Percentiles rank a stretch among this genome's conserved stretches.
These are phyloP conservation scores for Xerus inauris DNA, from an alignment of 2,113 vertebrate species.

Conservation along the genomic window DNA sequence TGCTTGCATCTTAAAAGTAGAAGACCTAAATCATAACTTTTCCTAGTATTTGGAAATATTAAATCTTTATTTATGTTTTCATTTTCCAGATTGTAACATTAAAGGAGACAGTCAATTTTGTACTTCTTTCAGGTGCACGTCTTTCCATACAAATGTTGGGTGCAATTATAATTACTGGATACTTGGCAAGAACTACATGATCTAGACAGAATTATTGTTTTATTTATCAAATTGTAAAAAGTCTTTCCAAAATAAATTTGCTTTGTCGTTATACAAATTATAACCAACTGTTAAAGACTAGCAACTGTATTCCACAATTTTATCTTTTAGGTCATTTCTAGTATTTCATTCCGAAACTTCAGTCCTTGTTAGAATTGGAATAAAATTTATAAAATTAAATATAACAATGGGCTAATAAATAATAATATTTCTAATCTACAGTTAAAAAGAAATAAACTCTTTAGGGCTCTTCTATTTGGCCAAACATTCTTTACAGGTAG, in stretches of 20 bases:
- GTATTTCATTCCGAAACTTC: slow-evolving; percentile 45
- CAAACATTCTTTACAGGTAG: slow-evolving; percentile 4
- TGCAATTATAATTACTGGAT: slow-evolving; percentile 49
- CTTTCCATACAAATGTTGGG: not conserved
- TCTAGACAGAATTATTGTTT: slow-evolving; percentile 50
- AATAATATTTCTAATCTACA: slow-evolving; percentile 45
- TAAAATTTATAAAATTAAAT: slow-evolving; percentile 68
- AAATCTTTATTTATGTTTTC: slow-evolving; percentile 47
- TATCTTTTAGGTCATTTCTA: slow-evolving; percentile 61
- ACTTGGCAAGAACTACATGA: slow-evolving; percentile 17
- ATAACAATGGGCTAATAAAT: not conserved
- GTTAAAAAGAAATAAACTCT: slow-evolving; percentile 57
- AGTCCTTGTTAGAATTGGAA: slow-evolving; percentile 49
- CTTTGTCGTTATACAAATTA: slow-evolving; percentile 66
- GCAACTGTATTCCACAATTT: slow-evolving; percentile 55
- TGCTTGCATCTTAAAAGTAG: not conserved
- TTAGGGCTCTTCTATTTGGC: slow-evolving; percentile 6
- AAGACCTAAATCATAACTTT: slow-evolving; percentile 1
- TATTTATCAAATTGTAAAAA: slow-evolving; percentile 58
- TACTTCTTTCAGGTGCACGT: not conserved
- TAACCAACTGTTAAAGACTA: slow-evolving; percentile 65
- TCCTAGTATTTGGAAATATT: slow-evolving; percentile 44
- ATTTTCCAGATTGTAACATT: slow-evolving; percentile 23
- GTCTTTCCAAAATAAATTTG: slow-evolving; percentile 55
- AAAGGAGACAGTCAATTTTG: not conserved